phyloP scores from a whole-genome alignment of 2,888 invertebrate species.

The Polymixis lichenea region DNA sequence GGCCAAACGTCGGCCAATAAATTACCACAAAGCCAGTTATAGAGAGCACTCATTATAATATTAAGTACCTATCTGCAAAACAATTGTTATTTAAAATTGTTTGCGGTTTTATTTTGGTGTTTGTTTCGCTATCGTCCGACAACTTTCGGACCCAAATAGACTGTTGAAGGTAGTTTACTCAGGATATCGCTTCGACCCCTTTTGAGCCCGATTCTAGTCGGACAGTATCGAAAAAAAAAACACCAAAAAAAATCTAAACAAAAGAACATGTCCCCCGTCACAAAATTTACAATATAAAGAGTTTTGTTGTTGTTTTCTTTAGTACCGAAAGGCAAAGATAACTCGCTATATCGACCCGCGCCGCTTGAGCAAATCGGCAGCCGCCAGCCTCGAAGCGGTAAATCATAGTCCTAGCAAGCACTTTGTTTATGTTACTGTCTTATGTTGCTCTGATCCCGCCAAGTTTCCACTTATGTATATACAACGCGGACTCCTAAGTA shows the following conservation, averaged over 20 bases:
- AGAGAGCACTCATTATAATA: constrained; percentile 19
- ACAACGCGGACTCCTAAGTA: constrained; percentile 49
- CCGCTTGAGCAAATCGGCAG: constrained; percentile 86
- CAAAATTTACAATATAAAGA: constrained; percentile 19
- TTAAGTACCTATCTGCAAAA: not conserved
- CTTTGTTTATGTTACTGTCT: constrained; percentile 75
- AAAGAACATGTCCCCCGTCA: not conserved
- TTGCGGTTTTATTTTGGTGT: not conserved
- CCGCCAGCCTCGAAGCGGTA: constrained; percentile 87
- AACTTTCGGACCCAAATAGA: not conserved
- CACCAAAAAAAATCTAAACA: constrained; percentile 10
- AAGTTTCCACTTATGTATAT: constrained; percentile 57
- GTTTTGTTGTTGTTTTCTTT: constrained; percentile 78
- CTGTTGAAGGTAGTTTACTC: no score
- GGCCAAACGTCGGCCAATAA: constrained; percentile 17
- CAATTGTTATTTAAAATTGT: not conserved
- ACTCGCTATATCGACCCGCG: constrained; percentile 88
- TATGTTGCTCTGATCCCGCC: constrained; percentile 72
- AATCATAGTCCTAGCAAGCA: constrained; percentile 77
- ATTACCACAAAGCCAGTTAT: constrained; percentile 8
- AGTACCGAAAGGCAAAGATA: constrained; percentile 89
- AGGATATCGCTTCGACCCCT: not conserved
- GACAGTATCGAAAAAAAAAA: not conserved
- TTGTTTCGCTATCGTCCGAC: not conserved
- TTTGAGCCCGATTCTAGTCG: not conserved